phyloP scores from a whole-genome alignment of 2,888 invertebrate genomes.

The Acronicta alni region DNA sequence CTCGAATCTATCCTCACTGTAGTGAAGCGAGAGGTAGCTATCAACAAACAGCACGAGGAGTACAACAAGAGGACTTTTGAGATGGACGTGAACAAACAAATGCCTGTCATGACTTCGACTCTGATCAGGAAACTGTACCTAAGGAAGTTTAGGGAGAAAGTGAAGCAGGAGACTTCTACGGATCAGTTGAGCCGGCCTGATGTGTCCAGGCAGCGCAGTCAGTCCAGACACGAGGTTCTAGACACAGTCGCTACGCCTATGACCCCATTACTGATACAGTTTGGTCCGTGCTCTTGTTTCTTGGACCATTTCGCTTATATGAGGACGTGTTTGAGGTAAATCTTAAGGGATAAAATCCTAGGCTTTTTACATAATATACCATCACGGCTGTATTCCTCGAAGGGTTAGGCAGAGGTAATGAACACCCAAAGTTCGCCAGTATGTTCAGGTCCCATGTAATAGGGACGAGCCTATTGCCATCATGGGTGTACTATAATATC shows the following conservation, averaged over 20 bases:
- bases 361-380: too few relatives aligned
- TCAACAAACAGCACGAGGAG: slow-evolving; percentile 66
- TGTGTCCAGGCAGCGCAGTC: slow-evolving; percentile 23
- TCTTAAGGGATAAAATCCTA: too few relatives aligned
- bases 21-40: slow-evolving; percentile 76
- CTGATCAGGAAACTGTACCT: slow-evolving; percentile 74
- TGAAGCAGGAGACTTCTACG: slow-evolving; percentile 1
- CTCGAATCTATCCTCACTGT: slow-evolving; percentile 76
- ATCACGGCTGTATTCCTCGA: too few relatives aligned
- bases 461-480: too few relatives aligned
- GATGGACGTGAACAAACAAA: slow-evolving; percentile 70
- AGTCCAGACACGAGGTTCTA: slow-evolving; percentile 54
- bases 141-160: slow-evolving; percentile 58
- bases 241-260: slow-evolving; percentile 43
- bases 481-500: too few relatives aligned
- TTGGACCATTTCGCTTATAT: slow-evolving; percentile 70
- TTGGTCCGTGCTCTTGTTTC: slow-evolving; percentile 67
- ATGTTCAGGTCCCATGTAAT: too few relatives aligned
- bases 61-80: slow-evolving; percentile 64
- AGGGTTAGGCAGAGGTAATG: too few relatives aligned
- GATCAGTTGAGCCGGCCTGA: slow-evolving; percentile 21
- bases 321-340: slow-evolving; percentile 68
- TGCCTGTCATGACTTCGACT: slow-evolving; percentile 71
- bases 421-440: too few relatives aligned
- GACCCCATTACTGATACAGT: slow-evolving; percentile 60